phyloP scores from a whole-genome alignment of 2,113 vertebrate species.

The Cyanoliseus patagonus region DNA sequence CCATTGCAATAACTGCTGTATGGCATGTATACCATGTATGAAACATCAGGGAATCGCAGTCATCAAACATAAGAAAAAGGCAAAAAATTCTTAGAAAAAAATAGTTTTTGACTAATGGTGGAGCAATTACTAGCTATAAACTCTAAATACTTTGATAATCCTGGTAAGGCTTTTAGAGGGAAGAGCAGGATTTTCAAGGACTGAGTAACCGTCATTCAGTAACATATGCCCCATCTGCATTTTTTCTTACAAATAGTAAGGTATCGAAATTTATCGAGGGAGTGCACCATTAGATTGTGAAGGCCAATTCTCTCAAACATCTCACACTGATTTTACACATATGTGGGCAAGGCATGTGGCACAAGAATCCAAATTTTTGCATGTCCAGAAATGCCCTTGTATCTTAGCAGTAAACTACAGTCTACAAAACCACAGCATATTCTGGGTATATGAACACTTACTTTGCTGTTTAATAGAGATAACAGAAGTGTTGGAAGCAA shows the following conservation, averaged over 20 bases:
- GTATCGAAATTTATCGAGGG: neutral
- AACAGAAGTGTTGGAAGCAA: slow-evolving; percentile 77
- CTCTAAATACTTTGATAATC: neutral
- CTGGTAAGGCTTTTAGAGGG: neutral
- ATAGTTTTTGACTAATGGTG: neutral
- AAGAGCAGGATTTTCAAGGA: neutral
- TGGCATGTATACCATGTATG: neutral
- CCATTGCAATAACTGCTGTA: neutral
- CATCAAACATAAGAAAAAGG: neutral
- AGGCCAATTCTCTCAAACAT: neutral
- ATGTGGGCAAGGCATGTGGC: neutral
- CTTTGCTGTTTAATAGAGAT: slow-evolving; percentile 82
- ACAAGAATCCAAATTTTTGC: neutral
- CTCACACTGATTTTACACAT: neutral
- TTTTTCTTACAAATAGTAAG: neutral
- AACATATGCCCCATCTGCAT: neutral
- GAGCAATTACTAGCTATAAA: neutral
- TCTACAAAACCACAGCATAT: neutral
- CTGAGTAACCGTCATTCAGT: neutral
- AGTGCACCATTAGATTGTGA: neutral
- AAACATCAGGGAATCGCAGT: neutral
- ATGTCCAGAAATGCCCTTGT: neutral
- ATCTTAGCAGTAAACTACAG: neutral
- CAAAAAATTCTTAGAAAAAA: neutral
- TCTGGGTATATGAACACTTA: slow-evolving; percentile 55